Conservation (phyloP, 2,113 vertebrate genomes). For the Syrmaticus mikado region DNA sequence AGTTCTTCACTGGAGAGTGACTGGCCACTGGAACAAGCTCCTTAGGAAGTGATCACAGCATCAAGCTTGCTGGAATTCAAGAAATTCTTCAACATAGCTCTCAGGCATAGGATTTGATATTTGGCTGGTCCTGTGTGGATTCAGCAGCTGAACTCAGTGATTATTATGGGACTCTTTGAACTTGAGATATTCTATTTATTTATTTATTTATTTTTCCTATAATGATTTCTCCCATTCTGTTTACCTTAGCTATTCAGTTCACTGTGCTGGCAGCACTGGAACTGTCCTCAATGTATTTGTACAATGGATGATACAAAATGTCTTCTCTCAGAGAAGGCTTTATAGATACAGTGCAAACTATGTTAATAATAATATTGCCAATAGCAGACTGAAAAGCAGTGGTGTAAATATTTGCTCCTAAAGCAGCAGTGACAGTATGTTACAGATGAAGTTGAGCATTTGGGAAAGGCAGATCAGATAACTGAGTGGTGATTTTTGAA, state of each 20-base stretch:
- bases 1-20: too few relatives aligned
- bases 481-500: background rate
- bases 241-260: background rate
- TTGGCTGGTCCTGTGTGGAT: too few relatives aligned
- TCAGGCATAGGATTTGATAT: too few relatives aligned
- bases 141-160: too few relatives aligned
- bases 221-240: background rate
- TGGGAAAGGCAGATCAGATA: background rate
- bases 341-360: background rate
- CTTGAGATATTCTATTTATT: too few relatives aligned
- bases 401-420: conserved; percentile 12
- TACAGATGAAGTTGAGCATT: rapidly evolving
- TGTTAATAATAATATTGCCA: background rate
- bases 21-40: too few relatives aligned
- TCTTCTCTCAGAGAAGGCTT: background rate
- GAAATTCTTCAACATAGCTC: too few relatives aligned
- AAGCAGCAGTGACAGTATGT: background rate
- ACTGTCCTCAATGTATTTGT: background rate
- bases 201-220: too few relatives aligned
- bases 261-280: rapidly evolving
- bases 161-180: too few relatives aligned
- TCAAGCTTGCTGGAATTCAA: too few relatives aligned
- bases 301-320: background rate
- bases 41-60: too few relatives aligned
- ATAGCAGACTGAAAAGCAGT: rapidly evolving